Percentiles rank a stretch among this genome's conserved stretches.
These are phyloP conservation scores for Corydoras sp. DNA, from an alignment of 2,113 vertebrate genomes.

Conservation along the genomic window DNA sequence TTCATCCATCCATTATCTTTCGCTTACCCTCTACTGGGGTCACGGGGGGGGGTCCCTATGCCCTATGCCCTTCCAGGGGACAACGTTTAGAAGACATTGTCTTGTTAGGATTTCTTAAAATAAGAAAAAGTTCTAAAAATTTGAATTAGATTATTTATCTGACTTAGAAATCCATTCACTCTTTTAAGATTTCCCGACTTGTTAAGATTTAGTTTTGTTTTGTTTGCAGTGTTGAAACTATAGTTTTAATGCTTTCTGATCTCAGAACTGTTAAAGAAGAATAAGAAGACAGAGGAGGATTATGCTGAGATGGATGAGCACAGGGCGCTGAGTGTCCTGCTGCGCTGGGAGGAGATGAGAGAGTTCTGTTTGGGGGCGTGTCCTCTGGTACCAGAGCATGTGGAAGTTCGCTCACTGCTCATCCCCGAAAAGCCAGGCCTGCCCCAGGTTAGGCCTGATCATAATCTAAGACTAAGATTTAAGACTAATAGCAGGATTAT, in stretches of 20 bases:
- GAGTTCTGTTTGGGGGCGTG: constrained; percentile 66
- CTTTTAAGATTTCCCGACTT: background rate
- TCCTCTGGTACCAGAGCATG: constrained; percentile 81
- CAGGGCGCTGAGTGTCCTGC: constrained; percentile 78
- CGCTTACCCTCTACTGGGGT: too few relatives aligned
- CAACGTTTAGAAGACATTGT: too few relatives aligned
- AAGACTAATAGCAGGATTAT: too few relatives aligned
- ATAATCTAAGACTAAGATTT: background rate
- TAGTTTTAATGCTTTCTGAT: too few relatives aligned
- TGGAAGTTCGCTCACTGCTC: constrained; percentile 78
- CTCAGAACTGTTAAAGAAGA: constrained; percentile 52
- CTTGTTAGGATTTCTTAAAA: too few relatives aligned
- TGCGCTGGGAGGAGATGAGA: constrained; percentile 83
- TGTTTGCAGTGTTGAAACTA: too few relatives aligned
- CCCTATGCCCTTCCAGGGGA: too few relatives aligned
- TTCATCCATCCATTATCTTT: too few relatives aligned
- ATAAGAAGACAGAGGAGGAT: constrained; percentile 57
- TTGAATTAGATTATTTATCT: background rate
- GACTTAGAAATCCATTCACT: background rate
- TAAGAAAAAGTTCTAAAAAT: too few relatives aligned
- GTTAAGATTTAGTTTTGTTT: too few relatives aligned
- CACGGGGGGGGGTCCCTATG: too few relatives aligned
- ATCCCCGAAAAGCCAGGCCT: constrained; percentile 74
- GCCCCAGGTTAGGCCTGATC: constrained; percentile 69
- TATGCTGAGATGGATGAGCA: constrained; percentile 72